Evolutionary conservation across 2,888 invertebrate species (phyloP).

Genomic region (Ditula angustiorana): DNA sequence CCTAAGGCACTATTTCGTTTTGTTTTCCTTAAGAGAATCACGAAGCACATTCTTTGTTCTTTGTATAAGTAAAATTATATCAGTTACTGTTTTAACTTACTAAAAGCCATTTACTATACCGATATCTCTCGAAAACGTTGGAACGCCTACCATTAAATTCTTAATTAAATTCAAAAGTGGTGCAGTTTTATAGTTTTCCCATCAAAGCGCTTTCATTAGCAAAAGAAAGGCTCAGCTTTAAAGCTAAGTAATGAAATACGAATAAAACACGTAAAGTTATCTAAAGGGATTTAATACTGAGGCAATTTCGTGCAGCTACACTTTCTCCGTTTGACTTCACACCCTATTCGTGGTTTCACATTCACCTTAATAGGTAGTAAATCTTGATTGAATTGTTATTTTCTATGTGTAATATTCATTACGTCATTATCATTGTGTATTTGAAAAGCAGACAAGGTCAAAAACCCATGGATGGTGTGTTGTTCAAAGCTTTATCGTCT

Average conservation of each 20-base stretch:
- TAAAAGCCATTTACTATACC: background rate
- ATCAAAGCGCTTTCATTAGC: constrained; percentile 1
- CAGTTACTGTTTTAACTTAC: background rate
- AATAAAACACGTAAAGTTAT: background rate
- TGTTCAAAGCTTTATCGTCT: no score
- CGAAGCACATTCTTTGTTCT: no score
- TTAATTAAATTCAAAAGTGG: constrained; percentile 4
- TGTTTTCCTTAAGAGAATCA: no score
- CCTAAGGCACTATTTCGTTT: no score
- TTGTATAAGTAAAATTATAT: no score
- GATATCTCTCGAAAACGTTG: background rate
- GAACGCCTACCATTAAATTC: background rate
- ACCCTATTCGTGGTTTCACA: background rate
- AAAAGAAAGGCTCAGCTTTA: background rate
- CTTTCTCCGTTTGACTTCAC: background rate
- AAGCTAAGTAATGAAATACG: background rate
- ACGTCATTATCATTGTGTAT: background rate
- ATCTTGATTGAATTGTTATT: no score
- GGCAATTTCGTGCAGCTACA: background rate
- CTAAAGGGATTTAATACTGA: background rate
- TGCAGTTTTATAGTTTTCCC: background rate
- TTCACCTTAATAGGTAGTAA: background rate
- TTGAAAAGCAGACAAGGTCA: background rate
- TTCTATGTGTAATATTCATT: no score
- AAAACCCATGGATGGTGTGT: no score